Base-by-base conservation (phyloP, 2,888 invertebrate species). In the Drosophila tripunctata region DNA sequence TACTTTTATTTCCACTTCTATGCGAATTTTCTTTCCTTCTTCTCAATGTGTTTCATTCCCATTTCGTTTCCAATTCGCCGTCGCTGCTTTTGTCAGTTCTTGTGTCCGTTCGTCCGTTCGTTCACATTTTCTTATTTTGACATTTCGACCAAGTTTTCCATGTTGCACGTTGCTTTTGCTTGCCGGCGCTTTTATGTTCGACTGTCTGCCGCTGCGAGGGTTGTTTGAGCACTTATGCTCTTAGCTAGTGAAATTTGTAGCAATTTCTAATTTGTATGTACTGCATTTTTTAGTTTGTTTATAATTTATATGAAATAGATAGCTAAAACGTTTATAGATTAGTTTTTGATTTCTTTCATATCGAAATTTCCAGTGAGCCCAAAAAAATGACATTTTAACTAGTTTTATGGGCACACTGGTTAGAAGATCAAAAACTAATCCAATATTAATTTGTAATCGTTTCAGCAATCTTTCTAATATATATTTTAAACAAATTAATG, bases 151-250 rank as follows among this genome's bases (percentile, higher is more conserved):
- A 77, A 75, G 50, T 50, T 50, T 43, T n/a, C n/a, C 12, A 43
- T 22, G 21, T 61, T 27, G 27, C 15, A 43, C 12, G 17, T 61
- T 56, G 38, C 14, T 27, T 27, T 8, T 36, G 31, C 40, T 73
- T 65, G 73, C 80, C 81, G 84, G 84, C 80, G 80, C 76, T 78
- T 81, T 81, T 75, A 58, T 31, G n/a, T 15, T 63, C 43, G 55
- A 40, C 57, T 61, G 60, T 55, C 47, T 60, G 22, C 57, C 24
- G 7, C 30, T 7, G 17, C 75, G 77, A 82, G 86, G 86, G 85
- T 66, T 67, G 82, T 44, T 78, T 31, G 19, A 58, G 43, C 12
- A 67, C 38, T 78, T 65, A 60, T 21, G 19, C n/a, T n/a, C n/a
- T n/a, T n/a, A n/a, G n/a, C n/a, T n/a, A n/a, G n/a, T n/a, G n/a